Percentiles rank a stretch among this genome's conserved stretches.
phyloP scores from a whole-genome alignment of 2,113 vertebrate genomes.

The Eidolon helvum region DNA sequence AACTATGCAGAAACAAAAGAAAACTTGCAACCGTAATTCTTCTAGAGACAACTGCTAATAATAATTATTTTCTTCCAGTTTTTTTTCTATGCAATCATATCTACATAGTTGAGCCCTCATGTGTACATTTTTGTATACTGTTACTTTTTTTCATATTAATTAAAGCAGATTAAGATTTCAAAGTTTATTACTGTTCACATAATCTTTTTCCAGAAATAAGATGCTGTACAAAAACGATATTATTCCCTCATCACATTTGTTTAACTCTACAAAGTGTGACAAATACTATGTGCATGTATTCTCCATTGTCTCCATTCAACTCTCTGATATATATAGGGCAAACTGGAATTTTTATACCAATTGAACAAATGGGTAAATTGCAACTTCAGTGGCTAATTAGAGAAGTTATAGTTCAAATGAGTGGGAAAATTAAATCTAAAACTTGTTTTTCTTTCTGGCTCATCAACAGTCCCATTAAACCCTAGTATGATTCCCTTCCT shows the following conservation, averaged over 20 bases:
- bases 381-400: neutral
- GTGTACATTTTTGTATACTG: neutral
- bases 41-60: neutral
- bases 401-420: neutral
- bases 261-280: neutral
- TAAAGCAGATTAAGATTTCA: neutral
- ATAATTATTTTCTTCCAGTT: neutral
- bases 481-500: neutral
- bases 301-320: neutral
- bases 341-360: neutral
- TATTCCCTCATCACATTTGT: neutral
- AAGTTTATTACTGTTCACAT: neutral
- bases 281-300: neutral
- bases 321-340: neutral
- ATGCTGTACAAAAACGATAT: neutral
- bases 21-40: neutral
- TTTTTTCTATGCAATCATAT: neutral
- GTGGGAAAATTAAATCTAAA: neutral
- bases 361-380: neutral
- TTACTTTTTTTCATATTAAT: neutral
- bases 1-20: neutral
- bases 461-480: too few species aligned
- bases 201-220: neutral
- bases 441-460: neutral
- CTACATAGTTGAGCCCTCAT: neutral